Base-by-base conservation (phyloP, 2,797 vertebrate species). In the Triplophysa yarkandensis region DNA sequence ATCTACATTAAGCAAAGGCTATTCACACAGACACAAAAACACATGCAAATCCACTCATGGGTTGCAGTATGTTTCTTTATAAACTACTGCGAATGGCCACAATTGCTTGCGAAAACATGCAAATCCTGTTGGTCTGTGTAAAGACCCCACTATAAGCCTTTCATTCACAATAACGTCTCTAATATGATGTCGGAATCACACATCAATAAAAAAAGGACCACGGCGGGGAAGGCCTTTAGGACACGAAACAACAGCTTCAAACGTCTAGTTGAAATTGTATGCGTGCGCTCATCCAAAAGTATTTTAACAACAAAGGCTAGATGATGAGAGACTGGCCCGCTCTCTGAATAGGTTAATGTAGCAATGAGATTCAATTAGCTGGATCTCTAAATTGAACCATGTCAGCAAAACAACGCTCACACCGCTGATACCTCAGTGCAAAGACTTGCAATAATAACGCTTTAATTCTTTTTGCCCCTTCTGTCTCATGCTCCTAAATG, bases 121-220 rank as follows among this genome's bases (percentile, higher is more conserved):
- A 76, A 71, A 78, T 78, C 81, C 57, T 44, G 71, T 76, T 44
- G 65, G 72, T 69, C 60, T 78, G 72, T 78, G 65, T 80, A 78
- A 82, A 80, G 73, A 62, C 68, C 10, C 32, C 41, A 75, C 46
- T 74, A 70, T 74, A 72, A 46, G 30, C 63, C 57, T 54, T 28
- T 70, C 4, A 4, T 68, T 61, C 64, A 68, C 54, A 60, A 77
- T 66, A 60, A 68, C 44, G 23, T 50, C 11, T 58, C 36, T 4
- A 68, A 71, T 62, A 43, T 44, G 27, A 76, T 65, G 75, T 66
- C 4, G 60, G 61, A 79, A 84, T 84, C 69, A 69, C 78, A 80
- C 71, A 71, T 77, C 73, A 76, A 39, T 76, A 69, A 68, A 74
- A n/a, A n/a, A 72, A 63, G 52, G 32, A 78, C 83, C 65, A 66